Base-by-base conservation (phyloP, 2,113 vertebrate species). In the Dipodomys spectabilis region DNA sequence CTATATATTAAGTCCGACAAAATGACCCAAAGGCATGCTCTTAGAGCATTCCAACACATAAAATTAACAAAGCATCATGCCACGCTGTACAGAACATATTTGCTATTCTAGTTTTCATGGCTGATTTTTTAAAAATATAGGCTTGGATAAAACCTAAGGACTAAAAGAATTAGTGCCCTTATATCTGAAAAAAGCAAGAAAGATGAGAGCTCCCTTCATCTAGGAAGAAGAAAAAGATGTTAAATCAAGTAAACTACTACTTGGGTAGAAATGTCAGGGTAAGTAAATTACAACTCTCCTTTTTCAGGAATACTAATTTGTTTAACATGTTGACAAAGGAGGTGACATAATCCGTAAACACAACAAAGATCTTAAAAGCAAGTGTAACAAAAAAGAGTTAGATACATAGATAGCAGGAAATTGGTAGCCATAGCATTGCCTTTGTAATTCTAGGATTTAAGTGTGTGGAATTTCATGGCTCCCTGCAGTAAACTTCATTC, bases 101-200 rank as follows among this genome's bases (percentile, higher is more conserved):
- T 92, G 32, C 60, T 95, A 3, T 64, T 82, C 30, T 71, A 39
- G 22, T 92, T 94, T 92, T 69, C 32, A 71, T 62, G 60, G 22
- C 74, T 88, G 64, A 23, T 83, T 73, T 57, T 44, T 15, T 57
- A 87, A 44, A 92, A 72, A 57, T 27, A 30, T 6, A 11, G 39
- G 35, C n/a, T 68, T 92, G 57, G 88, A 79, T 60, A 92, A 95
- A 90, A 35, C 49, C 19, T 88, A 88, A 60, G 12, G 62, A 44
- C 4, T 0, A 23, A 88, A n/a, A 32, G 12, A 69, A 44, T 74
- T 81, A n/a, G 35, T 75, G 62, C 60, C 16, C 25, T 90, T 87
- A 25, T n/a, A 77, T 65, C 65, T 77, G 4, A 44, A 85, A 78
- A 69, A 83, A 80, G 12, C 15, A 44, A 87, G n/a, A 23, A 87